Percentiles rank a stretch among this genome's conserved stretches.
These are phyloP conservation scores for Latrodectus geometricus DNA, from an alignment of 1,140 invertebrate genomes.

Conservation along the genomic window DNA sequence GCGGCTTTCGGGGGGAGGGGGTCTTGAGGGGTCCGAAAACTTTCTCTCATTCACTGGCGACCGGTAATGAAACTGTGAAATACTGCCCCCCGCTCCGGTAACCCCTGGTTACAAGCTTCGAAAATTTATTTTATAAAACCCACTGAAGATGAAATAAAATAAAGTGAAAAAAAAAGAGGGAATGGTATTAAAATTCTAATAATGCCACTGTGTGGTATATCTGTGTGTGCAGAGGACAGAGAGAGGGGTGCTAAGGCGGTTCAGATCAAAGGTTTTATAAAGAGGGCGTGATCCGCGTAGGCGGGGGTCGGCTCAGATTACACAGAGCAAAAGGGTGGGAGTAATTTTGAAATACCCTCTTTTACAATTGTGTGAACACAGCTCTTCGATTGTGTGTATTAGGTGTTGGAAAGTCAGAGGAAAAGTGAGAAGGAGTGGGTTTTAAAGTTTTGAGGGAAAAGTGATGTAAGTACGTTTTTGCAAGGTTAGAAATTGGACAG, in stretches of 20 bases:
- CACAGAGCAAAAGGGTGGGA: slow-evolving; percentile 54
- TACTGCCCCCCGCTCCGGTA: not conserved
- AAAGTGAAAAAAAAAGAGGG: slow-evolving; percentile 30
- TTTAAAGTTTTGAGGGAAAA: not conserved
- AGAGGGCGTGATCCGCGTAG: slow-evolving; percentile 27
- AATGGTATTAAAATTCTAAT: slow-evolving; percentile 60
- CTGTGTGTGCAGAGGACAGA: slow-evolving; percentile 22
- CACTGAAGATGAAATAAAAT: not conserved
- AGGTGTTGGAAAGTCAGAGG: slow-evolving; percentile 22
- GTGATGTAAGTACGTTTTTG: slow-evolving; percentile 10
- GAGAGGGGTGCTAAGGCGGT: slow-evolving; percentile 10
- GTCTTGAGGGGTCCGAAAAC: not conserved
- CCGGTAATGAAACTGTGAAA: slow-evolving; percentile 47
- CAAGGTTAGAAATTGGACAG: not conserved
- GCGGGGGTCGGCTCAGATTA: slow-evolving; percentile 52
- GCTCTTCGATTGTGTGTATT: slow-evolving; percentile 36
- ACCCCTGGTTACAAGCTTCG: slow-evolving; percentile 32
- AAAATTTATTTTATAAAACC: slow-evolving; percentile 61
- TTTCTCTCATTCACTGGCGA: slow-evolving; percentile 16
- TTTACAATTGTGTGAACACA: slow-evolving; percentile 58
- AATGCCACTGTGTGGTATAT: slow-evolving; percentile 31
- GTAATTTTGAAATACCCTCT: slow-evolving; percentile 58
- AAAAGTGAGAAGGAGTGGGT: slow-evolving; percentile 15
- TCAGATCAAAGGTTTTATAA: slow-evolving; percentile 53
- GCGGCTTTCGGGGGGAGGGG: not conserved